A percentile compares a stretch with the other conserved stretches of the same genome.
Conservation (phyloP, 2,113 vertebrate species). For the Lophura nycthemera region DNA sequence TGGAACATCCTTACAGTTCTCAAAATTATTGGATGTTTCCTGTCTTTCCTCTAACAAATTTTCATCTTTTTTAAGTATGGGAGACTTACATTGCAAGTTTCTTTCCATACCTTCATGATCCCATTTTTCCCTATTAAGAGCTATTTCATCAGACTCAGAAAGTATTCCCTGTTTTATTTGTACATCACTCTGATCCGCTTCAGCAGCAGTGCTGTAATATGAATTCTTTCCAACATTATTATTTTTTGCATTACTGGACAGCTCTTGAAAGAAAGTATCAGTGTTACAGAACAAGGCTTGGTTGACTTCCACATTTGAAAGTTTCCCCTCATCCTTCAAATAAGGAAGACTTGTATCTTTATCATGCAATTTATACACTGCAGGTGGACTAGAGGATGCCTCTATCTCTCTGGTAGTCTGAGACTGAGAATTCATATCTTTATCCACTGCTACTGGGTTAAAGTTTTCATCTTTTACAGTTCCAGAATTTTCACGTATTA, state of each 20-base stretch:
- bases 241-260: slow-evolving; percentile 79
- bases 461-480: slow-evolving; percentile 72
- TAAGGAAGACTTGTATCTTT: slow-evolving; percentile 9
- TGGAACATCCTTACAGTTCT: slow-evolving; percentile 15
- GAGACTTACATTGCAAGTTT: background rate
- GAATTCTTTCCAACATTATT: slow-evolving; percentile 37
- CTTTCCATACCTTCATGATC: background rate
- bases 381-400: slow-evolving; percentile 78
- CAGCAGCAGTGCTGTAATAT: background rate
- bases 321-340: slow-evolving; percentile 61
- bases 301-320: slow-evolving; percentile 48
- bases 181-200: background rate
- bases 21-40: slow-evolving; percentile 9
- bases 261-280: slow-evolving; percentile 58
- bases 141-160: background rate
- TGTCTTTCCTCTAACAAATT: background rate
- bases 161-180: background rate
- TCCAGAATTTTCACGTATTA: slow-evolving; percentile 56
- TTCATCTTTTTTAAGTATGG: background rate
- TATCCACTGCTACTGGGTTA: slow-evolving; percentile 24
- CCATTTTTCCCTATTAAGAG: background rate
- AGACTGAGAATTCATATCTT: slow-evolving; percentile 10
- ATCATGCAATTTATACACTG: slow-evolving; percentile 54
- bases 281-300: slow-evolving; percentile 73
- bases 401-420: slow-evolving; percentile 64